Conservation (phyloP, 2,888 invertebrate species). For the Eupithecia pulchellata region DNA sequence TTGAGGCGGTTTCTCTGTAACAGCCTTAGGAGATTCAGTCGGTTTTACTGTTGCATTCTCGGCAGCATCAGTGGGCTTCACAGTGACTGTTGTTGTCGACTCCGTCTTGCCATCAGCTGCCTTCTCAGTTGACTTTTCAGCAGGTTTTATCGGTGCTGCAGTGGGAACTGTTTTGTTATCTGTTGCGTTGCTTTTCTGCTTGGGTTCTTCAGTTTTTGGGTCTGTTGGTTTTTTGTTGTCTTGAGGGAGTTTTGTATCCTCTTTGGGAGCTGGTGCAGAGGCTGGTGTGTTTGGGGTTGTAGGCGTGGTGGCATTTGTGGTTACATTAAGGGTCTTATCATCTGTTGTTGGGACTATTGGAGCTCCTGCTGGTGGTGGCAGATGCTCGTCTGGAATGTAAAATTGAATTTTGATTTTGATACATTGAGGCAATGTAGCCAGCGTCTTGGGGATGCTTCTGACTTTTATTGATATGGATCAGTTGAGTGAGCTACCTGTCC, state of each 20-base stretch:
- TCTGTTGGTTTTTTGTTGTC: not conserved
- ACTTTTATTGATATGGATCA: too few species aligned
- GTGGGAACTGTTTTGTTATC: slow-evolving; percentile 15
- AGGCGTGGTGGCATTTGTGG: not conserved
- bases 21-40: slow-evolving; percentile 19
- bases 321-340: not conserved
- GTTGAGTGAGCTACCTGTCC: too few species aligned
- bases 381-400: slow-evolving; percentile 9
- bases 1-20: slow-evolving; percentile 44
- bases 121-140: slow-evolving; percentile 38
- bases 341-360: not conserved
- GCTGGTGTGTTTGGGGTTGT: not conserved
- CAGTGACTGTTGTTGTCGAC: slow-evolving; percentile 40
- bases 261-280: not conserved
- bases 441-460: too few species aligned
- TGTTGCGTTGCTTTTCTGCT: slow-evolving; percentile 6
- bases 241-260: slow-evolving; percentile 11
- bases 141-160: slow-evolving; percentile 1
- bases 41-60: slow-evolving; percentile 31
- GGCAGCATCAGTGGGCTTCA: slow-evolving; percentile 51
- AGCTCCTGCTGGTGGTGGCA: not conserved
- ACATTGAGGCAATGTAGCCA: too few species aligned
- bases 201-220: slow-evolving; percentile 7
- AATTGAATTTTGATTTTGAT: too few species aligned
- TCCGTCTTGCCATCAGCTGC: slow-evolving; percentile 38